These are phyloP conservation scores for Liasis olivaceus DNA, from an alignment of 2,797 vertebrate genomes.

Conservation along the genomic window DNA sequence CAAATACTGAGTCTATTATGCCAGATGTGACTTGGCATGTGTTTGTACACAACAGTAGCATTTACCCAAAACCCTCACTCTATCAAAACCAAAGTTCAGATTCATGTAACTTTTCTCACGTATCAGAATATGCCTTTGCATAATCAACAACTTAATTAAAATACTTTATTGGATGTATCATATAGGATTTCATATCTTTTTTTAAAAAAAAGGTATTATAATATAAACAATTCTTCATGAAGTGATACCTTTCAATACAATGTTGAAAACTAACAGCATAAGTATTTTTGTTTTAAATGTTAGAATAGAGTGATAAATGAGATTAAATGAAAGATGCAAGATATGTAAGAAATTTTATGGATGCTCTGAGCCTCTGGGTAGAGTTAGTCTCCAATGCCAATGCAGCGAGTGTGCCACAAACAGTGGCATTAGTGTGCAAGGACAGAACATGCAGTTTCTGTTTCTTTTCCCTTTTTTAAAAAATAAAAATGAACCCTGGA, in stretches of 20 bases:
- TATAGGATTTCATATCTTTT: background rate
- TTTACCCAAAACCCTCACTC: background rate
- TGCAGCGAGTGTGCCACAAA: background rate
- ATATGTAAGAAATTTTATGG: background rate
- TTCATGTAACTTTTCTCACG: background rate
- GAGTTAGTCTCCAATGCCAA: background rate
- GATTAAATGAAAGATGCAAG: slow-evolving; percentile 1
- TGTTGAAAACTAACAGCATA: background rate
- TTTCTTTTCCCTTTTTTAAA: background rate
- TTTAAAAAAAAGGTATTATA: background rate
- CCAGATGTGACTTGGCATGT: background rate
- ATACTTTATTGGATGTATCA: background rate
- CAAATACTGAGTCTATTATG: background rate
- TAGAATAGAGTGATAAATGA: slow-evolving; percentile 4
- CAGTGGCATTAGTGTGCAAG: background rate
- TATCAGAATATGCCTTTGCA: slow-evolving; percentile 8
- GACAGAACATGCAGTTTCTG: background rate
- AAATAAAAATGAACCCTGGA: background rate
- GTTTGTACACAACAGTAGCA: background rate
- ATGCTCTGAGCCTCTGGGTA: background rate
- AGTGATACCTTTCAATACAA: background rate
- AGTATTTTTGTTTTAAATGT: background rate
- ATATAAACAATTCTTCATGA: background rate
- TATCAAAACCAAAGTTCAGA: background rate
- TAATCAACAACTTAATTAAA: background rate